A percentile compares a stretch with the other conserved stretches of the same genome.
phyloP scores from a whole-genome alignment of 2,113 vertebrate species.

The Corydoras maculifer region DNA sequence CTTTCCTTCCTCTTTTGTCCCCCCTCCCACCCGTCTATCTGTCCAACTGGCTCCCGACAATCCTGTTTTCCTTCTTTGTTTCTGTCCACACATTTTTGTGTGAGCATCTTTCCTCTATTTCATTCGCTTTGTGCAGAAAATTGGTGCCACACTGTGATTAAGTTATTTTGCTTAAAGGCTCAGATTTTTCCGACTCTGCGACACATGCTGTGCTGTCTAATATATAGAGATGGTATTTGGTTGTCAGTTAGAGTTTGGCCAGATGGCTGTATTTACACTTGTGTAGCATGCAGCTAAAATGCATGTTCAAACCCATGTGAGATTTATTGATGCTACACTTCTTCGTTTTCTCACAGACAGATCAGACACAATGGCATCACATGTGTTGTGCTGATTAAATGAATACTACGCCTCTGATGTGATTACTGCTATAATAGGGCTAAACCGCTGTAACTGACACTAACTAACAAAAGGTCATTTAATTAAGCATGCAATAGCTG shows the following conservation, averaged over 20 bases:
- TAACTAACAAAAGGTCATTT: conserved; percentile 48
- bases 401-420: conserved; percentile 41
- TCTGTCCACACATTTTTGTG: too few relatives aligned
- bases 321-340: conserved; percentile 38
- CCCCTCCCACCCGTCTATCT: too few relatives aligned
- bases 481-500: conserved; percentile 46
- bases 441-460: conserved; percentile 38
- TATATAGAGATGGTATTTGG: background rate
- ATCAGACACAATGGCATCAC: conserved; percentile 30
- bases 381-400: conserved; percentile 47
- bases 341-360: conserved; percentile 20
- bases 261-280: background rate
- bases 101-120: background rate
- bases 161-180: background rate
- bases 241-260: background rate
- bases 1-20: too few relatives aligned
- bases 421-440: conserved; percentile 45
- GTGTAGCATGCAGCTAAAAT: too few relatives aligned
- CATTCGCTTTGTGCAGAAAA: background rate
- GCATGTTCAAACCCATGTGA: conserved; percentile 10
- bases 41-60: too few relatives aligned
- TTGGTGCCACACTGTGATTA: background rate
- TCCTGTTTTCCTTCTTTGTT: too few relatives aligned
- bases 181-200: background rate
- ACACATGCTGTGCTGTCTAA: background rate